Percentiles rank a stretch among this genome's conserved stretches.
Conservation (phyloP, 2,888 invertebrate species). For the Lepidocyrtoides sp. region DNA sequence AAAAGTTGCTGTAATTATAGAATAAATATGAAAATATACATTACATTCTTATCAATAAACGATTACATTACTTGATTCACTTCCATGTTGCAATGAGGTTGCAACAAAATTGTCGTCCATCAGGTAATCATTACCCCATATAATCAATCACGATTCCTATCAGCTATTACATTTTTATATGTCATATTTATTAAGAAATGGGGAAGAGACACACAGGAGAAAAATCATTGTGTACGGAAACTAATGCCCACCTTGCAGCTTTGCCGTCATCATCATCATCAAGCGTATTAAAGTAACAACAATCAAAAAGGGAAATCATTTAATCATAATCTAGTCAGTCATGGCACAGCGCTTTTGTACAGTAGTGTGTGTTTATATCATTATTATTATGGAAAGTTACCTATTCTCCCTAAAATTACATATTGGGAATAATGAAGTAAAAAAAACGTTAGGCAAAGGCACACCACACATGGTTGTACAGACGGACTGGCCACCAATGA, state of each 20-base stretch:
- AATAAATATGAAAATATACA: neutral
- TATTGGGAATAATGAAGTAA: neutral
- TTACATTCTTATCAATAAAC: neutral
- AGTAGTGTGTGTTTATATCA: too few species aligned
- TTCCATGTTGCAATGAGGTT: conserved; percentile 26
- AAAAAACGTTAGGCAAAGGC: neutral
- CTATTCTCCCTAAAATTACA: neutral
- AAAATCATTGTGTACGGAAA: too few species aligned
- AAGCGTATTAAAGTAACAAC: conserved; percentile 9
- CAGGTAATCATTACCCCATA: conserved; percentile 1
- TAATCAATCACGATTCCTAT: conserved; percentile 8
- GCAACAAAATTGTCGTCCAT: neutral
- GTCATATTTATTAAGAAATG: neutral
- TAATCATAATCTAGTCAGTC: conserved; percentile 24
- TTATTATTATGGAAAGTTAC: conserved; percentile 24
- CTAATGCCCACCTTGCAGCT: neutral
- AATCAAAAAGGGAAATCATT: conserved; percentile 37
- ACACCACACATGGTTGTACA: neutral
- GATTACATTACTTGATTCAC: conserved; percentile 1
- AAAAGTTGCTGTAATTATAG: too few species aligned
- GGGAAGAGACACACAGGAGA: too few species aligned
- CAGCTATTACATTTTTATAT: neutral
- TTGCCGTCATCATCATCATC: neutral
- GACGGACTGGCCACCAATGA: conserved; percentile 21
- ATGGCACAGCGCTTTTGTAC: too few species aligned